Conservation (phyloP, 2,797 vertebrate species). For the Hozukius guyotensis region DNA sequence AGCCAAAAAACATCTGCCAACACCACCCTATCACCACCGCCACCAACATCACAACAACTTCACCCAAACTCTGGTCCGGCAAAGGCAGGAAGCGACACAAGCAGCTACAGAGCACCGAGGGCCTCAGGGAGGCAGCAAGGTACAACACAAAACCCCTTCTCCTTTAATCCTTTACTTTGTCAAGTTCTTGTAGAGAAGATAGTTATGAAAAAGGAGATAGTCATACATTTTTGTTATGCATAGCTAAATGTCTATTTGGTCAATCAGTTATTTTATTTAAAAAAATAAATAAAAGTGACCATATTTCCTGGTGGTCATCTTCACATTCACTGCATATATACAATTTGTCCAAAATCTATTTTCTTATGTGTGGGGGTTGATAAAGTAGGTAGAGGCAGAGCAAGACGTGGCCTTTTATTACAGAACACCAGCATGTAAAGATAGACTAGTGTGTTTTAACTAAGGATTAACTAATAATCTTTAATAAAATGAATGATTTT, state of each 20-base stretch:
- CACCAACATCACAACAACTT: conserved; percentile 58
- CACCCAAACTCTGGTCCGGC: conserved; percentile 62
- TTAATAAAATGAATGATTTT: neutral
- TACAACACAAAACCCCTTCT: conserved; percentile 43
- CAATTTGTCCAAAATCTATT: neutral
- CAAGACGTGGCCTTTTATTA: neutral
- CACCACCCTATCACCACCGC: conserved; percentile 25
- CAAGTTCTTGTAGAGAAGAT: neutral
- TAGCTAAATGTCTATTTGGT: neutral
- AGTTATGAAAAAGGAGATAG: neutral
- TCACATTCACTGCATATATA: neutral
- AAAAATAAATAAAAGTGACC: neutral
- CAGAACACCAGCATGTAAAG: neutral
- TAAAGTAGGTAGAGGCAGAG: neutral
- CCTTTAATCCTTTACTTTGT: neutral
- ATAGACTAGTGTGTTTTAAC: neutral
- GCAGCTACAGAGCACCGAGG: conserved; percentile 59
- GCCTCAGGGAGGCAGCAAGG: conserved; percentile 69
- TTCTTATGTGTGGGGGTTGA: neutral
- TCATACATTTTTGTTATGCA: neutral
- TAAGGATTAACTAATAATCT: neutral
- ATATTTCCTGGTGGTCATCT: neutral
- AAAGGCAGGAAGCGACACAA: conserved; percentile 68
- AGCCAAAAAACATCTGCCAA: conserved; percentile 72
- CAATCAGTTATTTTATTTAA: neutral